Conservation (phyloP, 2,888 invertebrate species). For the Ceramica pisi region DNA sequence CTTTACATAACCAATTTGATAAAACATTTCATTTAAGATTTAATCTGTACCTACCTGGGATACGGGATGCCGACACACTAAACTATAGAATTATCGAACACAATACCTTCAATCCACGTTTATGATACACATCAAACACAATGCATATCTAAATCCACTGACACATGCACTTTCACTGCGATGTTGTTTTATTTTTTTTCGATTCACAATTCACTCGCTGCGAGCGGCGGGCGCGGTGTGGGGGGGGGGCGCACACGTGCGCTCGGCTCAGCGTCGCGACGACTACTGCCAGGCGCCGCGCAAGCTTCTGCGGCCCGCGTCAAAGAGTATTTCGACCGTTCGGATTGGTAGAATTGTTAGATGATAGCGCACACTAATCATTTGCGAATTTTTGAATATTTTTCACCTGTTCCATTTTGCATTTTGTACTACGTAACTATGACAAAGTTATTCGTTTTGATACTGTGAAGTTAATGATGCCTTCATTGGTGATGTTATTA, state of each 20-base stretch:
- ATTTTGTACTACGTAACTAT: constrained; percentile 4
- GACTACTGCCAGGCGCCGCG: constrained; percentile 83
- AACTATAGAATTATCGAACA: constrained; percentile 59
- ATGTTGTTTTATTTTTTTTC: constrained; percentile 71
- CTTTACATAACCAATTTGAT: constrained; percentile 50
- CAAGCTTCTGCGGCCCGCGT: constrained; percentile 82
- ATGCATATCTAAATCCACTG: constrained; percentile 75
- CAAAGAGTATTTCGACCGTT: constrained; percentile 79
- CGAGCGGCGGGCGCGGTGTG: constrained; percentile 64
- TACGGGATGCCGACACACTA: constrained; percentile 65
- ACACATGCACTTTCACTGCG: constrained; percentile 79
- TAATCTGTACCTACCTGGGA: constrained; percentile 70
- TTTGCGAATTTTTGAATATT: constrained; percentile 51
- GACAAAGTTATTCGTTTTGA: not conserved
- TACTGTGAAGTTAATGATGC: not conserved
- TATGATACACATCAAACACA: constrained; percentile 78
- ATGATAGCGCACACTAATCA: constrained; percentile 72
- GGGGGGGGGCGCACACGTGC: constrained; percentile 72
- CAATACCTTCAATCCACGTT: constrained; percentile 72
- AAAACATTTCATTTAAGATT: constrained; percentile 60
- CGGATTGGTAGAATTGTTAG: constrained; percentile 75
- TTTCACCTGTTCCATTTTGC: constrained; percentile 39
- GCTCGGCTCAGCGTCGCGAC: constrained; percentile 76
- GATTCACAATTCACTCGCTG: constrained; percentile 82
- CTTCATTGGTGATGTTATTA: not conserved